phyloP scores from a whole-genome alignment of 2,113 vertebrate species.

The Indicator maculatus region DNA sequence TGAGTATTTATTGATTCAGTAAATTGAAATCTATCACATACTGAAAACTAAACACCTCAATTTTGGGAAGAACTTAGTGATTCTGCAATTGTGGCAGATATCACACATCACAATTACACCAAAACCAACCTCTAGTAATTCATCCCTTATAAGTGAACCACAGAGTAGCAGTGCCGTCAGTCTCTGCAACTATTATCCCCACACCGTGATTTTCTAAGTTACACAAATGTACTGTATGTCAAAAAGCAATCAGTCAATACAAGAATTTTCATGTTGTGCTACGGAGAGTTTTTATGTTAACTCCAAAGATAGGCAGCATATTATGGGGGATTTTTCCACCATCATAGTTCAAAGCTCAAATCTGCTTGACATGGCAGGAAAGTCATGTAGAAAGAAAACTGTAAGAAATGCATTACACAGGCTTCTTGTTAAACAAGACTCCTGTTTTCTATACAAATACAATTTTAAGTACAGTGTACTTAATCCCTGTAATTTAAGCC shows the following conservation, averaged over 20 bases:
- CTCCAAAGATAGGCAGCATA: not conserved
- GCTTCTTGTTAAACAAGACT: not conserved
- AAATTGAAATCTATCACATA: too few species aligned
- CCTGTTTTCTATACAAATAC: not conserved
- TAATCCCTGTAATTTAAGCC: not conserved
- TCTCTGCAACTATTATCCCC: not conserved
- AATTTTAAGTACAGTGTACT: not conserved
- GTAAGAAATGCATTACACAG: not conserved
- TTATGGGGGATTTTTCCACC: not conserved
- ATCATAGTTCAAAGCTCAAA: not conserved
- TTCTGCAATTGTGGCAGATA: not conserved
- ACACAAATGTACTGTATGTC: not conserved
- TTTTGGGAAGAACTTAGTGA: not conserved
- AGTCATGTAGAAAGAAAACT: not conserved
- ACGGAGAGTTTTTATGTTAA: not conserved
- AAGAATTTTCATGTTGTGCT: not conserved
- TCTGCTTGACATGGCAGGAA: not conserved
- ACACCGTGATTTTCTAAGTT: not conserved
- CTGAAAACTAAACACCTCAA: not conserved
- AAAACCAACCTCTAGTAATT: not conserved
- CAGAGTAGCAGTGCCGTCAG: not conserved
- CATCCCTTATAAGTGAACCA: not conserved
- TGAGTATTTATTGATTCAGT: not conserved
- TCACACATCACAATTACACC: not conserved
- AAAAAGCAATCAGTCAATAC: constrained; percentile 26